Conservation (phyloP, 2,888 invertebrate species). For the Hirudinaria manillensis region DNA sequence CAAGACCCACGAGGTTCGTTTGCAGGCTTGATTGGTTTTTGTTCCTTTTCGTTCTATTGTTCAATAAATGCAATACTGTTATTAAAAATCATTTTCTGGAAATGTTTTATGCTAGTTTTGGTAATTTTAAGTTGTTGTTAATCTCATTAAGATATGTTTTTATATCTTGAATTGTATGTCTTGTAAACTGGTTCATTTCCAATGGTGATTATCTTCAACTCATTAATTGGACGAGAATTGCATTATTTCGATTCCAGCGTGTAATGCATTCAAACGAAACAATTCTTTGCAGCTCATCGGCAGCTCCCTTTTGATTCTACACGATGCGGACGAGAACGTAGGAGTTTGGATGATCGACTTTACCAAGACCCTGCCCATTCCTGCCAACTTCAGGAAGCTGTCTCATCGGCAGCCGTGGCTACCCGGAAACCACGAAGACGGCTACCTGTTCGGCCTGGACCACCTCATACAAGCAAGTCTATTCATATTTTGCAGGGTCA, state of each 20-base stretch:
- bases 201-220: too few species aligned
- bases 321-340: slow-evolving; percentile 72
- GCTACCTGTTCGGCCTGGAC: slow-evolving; percentile 84
- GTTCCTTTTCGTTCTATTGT: too few species aligned
- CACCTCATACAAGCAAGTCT: slow-evolving; percentile 65
- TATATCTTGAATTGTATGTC: background rate
- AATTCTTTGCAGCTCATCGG: slow-evolving; percentile 47
- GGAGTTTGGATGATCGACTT: slow-evolving; percentile 97
- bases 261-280: background rate
- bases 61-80: background rate
- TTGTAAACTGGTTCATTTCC: too few species aligned
- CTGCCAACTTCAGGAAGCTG: slow-evolving; percentile 59
- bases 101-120: slow-evolving; percentile 11
- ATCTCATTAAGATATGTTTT: background rate
- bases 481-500: background rate
- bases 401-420: slow-evolving; percentile 77
- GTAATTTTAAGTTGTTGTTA: background rate
- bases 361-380: slow-evolving; percentile 72
- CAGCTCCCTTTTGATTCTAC: slow-evolving; percentile 86
- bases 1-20: slow-evolving; percentile 72
- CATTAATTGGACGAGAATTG: too few species aligned
- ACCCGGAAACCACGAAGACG: slow-evolving; percentile 94
- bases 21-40: too few species aligned
- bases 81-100: background rate
- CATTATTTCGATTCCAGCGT: too few species aligned